phyloP scores from a whole-genome alignment of 2,888 invertebrate genomes.

The Bursaphelenchus okinawaensis region DNA sequence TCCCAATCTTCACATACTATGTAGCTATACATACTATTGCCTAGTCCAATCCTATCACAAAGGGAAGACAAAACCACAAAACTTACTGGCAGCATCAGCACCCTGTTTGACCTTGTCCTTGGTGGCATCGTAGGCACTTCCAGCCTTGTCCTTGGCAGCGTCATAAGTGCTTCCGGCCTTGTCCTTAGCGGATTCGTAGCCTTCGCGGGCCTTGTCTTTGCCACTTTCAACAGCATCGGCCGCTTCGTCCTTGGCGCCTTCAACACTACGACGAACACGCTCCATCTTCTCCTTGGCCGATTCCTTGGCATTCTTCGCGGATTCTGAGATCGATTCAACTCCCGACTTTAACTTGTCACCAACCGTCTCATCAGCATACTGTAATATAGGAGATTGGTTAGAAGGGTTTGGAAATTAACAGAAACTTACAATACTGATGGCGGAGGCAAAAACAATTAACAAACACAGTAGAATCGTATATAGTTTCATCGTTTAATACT shows the following conservation, averaged over 20 bases:
- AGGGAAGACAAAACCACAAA: neutral
- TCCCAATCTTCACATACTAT: no score
- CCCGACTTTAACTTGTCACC: neutral
- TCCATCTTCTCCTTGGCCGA: neutral
- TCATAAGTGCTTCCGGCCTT: neutral
- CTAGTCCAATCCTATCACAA: no score
- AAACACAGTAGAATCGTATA: no score
- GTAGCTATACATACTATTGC: no score
- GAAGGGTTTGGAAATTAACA: no score
- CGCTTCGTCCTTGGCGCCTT: neutral
- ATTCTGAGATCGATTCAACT: neutral
- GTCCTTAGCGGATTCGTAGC: neutral
- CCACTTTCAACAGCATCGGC: neutral
- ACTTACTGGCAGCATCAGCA: neutral
- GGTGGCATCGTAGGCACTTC: neutral
- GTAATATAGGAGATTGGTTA: neutral
- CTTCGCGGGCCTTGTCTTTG: neutral
- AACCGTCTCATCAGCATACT: neutral
- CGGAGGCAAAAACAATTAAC: no score
- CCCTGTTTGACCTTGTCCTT: constrained; percentile 1
- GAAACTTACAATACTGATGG: no score
- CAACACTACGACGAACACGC: neutral
- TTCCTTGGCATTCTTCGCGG: neutral
- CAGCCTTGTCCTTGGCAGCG: neutral
- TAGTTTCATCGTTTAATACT: no score